Evolutionary conservation across 2,113 vertebrate species (phyloP), one percentile per base, ranked within the genome.

Genomic region (Colaptes auratus): DNA sequence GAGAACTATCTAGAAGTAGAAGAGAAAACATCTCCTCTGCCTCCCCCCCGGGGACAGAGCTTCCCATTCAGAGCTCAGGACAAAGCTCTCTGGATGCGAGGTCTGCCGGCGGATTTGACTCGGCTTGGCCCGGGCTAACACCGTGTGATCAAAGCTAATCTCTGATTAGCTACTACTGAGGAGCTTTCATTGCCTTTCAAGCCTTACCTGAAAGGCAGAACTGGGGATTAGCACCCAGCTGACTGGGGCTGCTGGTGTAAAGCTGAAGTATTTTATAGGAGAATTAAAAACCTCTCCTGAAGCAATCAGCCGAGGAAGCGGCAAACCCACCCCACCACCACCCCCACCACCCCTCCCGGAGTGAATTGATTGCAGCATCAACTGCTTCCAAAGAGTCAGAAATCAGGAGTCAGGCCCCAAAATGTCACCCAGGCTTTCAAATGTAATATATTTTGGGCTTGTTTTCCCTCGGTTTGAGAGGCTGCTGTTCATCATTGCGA

Each of bases 121-220:
- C 42, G 90, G 96, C 90, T 93, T 89, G 96, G 92, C 77, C 90
- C 13, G 74, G 92, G 70, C 95, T 93, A 82, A 95, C 86, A 79
- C 76, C 15, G 44, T 50, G 91, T 55, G 90, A 93, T 95, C 92
- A 84, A 82, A 94, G 96, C 92, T 96, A 92, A 96, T 95, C 95
- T 96, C 94, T 79, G 92, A 94, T 96, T 93, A 95, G 92, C 92
- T 48, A 39, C n/a, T 52, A 20, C 75, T 64, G 95, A 96, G 94
- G 86, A 92, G 95, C 93, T 91, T 95, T 93, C 42, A 83, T 92
- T 86, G 42, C 6, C 71, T 95, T 92, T 95, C 92, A 89, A 93
- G 91, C 92, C 93, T 77, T 73, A 92, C 95, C 94, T 95, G 95
- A 93, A 89, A 91, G 66, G 94, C 96, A 94, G 95, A 88, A 48